Conservation (phyloP, 2,113 vertebrate species). For the Petroica traversi region DNA sequence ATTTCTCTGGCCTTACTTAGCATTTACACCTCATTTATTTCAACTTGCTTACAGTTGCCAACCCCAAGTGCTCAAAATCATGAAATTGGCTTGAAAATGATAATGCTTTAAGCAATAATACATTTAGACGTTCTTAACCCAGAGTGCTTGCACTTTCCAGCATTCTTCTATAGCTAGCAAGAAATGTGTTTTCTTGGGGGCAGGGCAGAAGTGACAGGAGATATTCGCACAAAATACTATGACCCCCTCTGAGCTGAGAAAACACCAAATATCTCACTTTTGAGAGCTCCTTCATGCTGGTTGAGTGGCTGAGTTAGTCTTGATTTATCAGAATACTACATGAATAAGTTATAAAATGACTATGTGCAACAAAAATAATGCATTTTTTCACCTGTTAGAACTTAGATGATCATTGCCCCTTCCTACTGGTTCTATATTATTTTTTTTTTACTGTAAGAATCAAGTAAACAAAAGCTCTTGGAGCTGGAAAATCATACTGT, state of each 20-base stretch:
- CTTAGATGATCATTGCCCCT: neutral
- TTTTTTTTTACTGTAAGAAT: neutral
- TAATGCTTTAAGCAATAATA: neutral
- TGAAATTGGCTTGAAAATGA: neutral
- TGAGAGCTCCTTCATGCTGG: neutral
- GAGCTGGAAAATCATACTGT: neutral
- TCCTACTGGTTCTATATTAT: neutral
- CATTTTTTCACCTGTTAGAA: neutral
- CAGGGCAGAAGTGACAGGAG: neutral
- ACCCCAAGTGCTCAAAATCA: neutral
- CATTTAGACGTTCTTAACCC: neutral
- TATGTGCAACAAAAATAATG: neutral
- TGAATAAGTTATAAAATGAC: neutral
- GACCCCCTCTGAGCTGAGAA: neutral
- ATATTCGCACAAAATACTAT: neutral
- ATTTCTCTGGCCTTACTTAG: constrained; percentile 21
- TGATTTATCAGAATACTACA: neutral
- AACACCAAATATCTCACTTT: neutral
- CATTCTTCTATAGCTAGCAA: neutral
- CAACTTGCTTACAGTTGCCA: neutral
- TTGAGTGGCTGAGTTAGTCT: neutral
- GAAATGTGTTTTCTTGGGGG: neutral
- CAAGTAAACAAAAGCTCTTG: neutral
- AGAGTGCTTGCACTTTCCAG: neutral
- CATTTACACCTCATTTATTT: constrained; percentile 19